These are phyloP conservation scores for Erynnis tages DNA, from an alignment of 2,888 invertebrate genomes.

Conservation along the genomic window DNA sequence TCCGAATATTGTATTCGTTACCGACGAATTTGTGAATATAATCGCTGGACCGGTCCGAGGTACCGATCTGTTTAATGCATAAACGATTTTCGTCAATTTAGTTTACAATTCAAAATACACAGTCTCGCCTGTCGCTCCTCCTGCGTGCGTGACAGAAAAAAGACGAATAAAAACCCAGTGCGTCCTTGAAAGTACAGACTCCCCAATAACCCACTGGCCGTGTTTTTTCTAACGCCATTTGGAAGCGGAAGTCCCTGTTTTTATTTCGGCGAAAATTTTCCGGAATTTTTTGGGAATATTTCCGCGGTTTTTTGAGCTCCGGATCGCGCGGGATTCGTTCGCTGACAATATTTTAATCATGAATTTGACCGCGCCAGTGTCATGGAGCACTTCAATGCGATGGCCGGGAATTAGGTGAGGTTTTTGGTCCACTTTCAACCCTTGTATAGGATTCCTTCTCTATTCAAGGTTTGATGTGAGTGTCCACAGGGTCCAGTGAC, in stretches of 20 bases:
- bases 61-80: conserved; percentile 52
- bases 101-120: conserved; percentile 66
- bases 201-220: conserved; percentile 63
- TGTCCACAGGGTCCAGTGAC: no score
- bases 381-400: no score
- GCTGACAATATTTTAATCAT: no score
- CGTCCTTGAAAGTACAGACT: conserved; percentile 51
- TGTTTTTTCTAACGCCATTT: conserved; percentile 35
- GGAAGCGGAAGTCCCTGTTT: background rate
- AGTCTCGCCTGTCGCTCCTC: conserved; percentile 38
- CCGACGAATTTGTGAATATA: conserved; percentile 62
- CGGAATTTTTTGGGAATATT: background rate
- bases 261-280: background rate
- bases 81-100: conserved; percentile 60
- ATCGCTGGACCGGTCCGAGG: conserved; percentile 42
- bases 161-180: conserved; percentile 38
- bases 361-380: no score
- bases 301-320: background rate
- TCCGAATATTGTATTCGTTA: conserved; percentile 40
- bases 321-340: no score
- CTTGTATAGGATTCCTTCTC: no score
- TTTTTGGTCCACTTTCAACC: no score
- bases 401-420: no score
- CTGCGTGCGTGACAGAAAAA: conserved; percentile 38
- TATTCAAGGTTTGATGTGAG: no score